A percentile compares a stretch with the other conserved stretches of the same genome.
Evolutionary conservation across 2,113 vertebrate genomes (phyloP).

Genomic region (Asarcornis scutulata): DNA sequence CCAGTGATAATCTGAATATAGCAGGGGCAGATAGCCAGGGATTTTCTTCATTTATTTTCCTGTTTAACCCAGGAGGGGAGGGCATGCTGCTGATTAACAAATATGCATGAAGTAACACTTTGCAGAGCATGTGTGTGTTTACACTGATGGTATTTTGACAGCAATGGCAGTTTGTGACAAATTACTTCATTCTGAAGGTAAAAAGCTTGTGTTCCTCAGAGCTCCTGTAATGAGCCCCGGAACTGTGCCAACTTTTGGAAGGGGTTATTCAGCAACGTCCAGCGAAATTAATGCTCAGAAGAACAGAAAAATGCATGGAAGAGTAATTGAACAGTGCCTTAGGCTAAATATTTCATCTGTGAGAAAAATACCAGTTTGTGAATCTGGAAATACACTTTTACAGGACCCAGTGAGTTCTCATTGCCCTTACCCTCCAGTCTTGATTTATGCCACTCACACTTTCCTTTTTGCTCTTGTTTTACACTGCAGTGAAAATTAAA

Average conservation of each 20-base stretch:
- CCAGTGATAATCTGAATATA: background rate
- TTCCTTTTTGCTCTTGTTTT: background rate
- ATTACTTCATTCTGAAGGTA: background rate
- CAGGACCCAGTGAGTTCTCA: background rate
- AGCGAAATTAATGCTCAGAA: background rate
- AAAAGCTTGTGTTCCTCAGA: background rate
- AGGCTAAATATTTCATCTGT: background rate
- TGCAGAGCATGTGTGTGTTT: background rate
- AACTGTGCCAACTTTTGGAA: background rate
- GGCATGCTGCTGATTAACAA: background rate
- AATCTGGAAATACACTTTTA: background rate
- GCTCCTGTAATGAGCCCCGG: background rate
- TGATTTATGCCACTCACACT: fast-evolving
- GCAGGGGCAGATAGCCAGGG: background rate
- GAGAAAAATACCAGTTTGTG: background rate
- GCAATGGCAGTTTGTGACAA: background rate
- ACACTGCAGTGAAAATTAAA: background rate
- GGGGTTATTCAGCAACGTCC: background rate
- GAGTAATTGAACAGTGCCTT: background rate
- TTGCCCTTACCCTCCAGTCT: background rate
- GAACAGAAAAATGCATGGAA: background rate
- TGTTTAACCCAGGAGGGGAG: background rate
- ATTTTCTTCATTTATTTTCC: background rate
- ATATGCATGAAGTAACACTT: background rate
- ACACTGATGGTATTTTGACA: background rate